phyloP scores from a whole-genome alignment of 2,113 vertebrate genomes.

The Geococcyx californianus region DNA sequence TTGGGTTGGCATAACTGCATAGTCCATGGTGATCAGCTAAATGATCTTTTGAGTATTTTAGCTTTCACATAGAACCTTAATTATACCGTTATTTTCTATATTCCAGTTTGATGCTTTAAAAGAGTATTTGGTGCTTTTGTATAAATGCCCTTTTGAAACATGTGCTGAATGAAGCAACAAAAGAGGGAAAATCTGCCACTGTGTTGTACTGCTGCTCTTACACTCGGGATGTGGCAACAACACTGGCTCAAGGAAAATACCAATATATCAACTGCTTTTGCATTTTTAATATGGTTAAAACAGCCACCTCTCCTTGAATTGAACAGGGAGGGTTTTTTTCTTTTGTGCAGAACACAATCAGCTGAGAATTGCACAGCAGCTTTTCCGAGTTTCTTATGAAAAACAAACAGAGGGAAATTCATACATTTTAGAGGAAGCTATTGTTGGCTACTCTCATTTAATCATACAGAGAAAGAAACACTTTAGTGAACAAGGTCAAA shows the following conservation, averaged over 20 bases:
- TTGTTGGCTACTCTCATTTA: slow-evolving; percentile 14
- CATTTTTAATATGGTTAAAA: slow-evolving; percentile 15
- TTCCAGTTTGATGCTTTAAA: background rate
- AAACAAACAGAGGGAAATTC: background rate
- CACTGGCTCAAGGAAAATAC: background rate
- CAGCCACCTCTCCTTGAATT: background rate
- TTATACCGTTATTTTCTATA: background rate
- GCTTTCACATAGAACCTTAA: background rate
- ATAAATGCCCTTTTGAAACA: background rate
- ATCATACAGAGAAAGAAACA: slow-evolving; percentile 55
- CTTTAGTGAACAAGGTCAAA: slow-evolving; percentile 49
- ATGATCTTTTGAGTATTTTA: background rate
- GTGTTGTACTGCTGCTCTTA: background rate
- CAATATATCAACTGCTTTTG: slow-evolving; percentile 1
- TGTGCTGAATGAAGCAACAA: background rate
- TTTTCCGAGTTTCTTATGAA: background rate
- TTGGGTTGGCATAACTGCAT: background rate
- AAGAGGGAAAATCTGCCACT: background rate
- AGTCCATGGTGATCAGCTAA: background rate
- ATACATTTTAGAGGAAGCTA: slow-evolving; percentile 10
- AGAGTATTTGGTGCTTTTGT: background rate
- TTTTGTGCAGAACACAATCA: background rate
- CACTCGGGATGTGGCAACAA: background rate
- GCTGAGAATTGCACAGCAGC: background rate
- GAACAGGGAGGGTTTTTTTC: background rate